These are phyloP conservation scores for Polyommatus iphigenia DNA, from an alignment of 2,888 invertebrate species.

Conservation along the genomic window DNA sequence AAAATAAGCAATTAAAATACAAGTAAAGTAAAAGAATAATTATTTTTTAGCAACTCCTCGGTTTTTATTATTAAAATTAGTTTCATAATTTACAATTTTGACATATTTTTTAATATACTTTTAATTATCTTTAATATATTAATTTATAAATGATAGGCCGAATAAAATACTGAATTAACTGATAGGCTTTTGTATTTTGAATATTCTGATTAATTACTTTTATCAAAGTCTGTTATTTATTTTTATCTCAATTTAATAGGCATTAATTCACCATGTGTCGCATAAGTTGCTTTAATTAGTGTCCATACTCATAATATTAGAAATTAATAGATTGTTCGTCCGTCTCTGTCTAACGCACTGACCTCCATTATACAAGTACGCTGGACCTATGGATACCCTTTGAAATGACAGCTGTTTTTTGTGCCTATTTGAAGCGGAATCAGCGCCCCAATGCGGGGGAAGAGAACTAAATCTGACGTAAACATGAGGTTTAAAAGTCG, in stretches of 20 bases:
- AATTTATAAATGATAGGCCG: constrained; percentile 13
- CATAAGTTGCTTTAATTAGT: neutral
- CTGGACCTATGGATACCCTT: no score
- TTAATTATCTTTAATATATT: constrained; percentile 1
- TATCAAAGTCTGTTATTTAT: neutral
- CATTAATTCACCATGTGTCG: neutral
- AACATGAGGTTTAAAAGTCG: no score
- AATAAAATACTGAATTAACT: neutral
- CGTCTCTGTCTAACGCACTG: no score
- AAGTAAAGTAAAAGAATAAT: neutral
- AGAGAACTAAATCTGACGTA: no score
- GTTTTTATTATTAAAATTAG: constrained; percentile 1
- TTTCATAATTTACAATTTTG: constrained; percentile 1
- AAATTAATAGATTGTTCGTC: no score
- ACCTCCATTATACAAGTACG: no score
- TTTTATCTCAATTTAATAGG: neutral
- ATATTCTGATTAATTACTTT: constrained; percentile 13
- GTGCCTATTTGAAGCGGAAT: no score
- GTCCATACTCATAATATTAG: neutral
- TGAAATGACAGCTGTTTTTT: no score
- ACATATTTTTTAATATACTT: neutral
- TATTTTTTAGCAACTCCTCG: neutral
- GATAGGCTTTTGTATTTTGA: neutral
- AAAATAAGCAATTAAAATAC: constrained; percentile 1
- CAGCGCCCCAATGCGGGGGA: no score